phyloP scores from a whole-genome alignment of 1,140 invertebrate genomes.

The Branchinecta lynchi region DNA sequence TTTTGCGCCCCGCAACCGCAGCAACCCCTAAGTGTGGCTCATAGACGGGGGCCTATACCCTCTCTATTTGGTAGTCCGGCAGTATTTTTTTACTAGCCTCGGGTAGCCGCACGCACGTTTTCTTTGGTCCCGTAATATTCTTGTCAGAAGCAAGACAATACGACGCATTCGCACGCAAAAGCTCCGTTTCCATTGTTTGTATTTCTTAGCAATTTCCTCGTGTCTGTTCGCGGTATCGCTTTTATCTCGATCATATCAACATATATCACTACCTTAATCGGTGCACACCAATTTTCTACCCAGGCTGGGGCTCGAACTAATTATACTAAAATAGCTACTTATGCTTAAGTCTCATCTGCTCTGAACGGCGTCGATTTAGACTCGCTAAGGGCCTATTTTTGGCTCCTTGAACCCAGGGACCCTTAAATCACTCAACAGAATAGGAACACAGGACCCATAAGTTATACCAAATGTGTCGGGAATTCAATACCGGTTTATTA shows the following conservation, averaged over 20 bases:
- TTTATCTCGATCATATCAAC: slow-evolving; percentile 3
- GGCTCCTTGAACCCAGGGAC: not conserved
- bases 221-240: slow-evolving; percentile 2
- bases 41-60: too few relatives aligned
- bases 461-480: not conserved
- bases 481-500: slow-evolving; percentile 10
- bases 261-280: slow-evolving; percentile 11
- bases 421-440: slow-evolving; percentile 1
- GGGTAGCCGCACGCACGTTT: too few relatives aligned
- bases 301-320: not conserved
- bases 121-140: too few relatives aligned
- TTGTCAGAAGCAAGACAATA: not conserved
- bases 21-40: too few relatives aligned
- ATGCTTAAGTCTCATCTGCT: not conserved
- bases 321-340: slow-evolving; percentile 10
- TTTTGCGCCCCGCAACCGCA: too few relatives aligned
- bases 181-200: not conserved
- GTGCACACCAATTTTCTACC: slow-evolving; percentile 2
- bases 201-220: not conserved
- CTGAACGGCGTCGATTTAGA: not conserved
- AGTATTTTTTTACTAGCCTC: too few relatives aligned
- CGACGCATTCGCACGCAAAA: not conserved
- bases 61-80: too few relatives aligned
- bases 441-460: not conserved
- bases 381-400: not conserved